A percentile compares a stretch with the other conserved stretches of the same genome.
phyloP scores from a whole-genome alignment of 1,140 invertebrate species.

The Camponotus floridanus region DNA sequence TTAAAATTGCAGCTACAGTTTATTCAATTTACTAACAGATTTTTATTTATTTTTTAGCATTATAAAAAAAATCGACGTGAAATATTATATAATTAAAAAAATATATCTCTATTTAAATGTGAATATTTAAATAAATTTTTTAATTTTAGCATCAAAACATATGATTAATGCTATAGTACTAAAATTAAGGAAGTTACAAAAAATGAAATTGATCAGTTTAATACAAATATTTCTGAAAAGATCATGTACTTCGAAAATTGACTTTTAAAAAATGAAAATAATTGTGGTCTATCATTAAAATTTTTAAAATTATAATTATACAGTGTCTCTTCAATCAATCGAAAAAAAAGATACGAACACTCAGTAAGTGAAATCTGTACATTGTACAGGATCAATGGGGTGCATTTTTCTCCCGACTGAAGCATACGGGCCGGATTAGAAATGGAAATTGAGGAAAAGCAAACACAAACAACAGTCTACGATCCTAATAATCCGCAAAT shows the following conservation, averaged over 20 bases:
- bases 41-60: constrained; percentile 5
- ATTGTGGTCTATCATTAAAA: background rate
- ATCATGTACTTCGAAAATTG: background rate
- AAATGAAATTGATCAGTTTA: too few relatives aligned
- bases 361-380: constrained; percentile 25
- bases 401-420: constrained; percentile 20
- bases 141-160: too few relatives aligned
- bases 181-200: too few relatives aligned
- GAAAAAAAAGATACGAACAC: background rate
- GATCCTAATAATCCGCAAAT: constrained; percentile 81
- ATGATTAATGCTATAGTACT: too few relatives aligned
- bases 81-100: background rate
- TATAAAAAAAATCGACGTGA: background rate
- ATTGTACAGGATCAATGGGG: background rate
- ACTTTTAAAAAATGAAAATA: background rate
- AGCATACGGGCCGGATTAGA: constrained; percentile 81
- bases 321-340: background rate
- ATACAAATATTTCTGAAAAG: background rate
- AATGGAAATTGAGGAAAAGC: constrained; percentile 75
- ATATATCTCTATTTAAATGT: background rate
- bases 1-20: background rate
- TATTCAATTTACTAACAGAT: background rate
- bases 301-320: background rate
- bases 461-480: constrained; percentile 72
- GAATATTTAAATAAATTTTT: too few relatives aligned